Percentiles rank a stretch among this genome's conserved stretches.
These are phyloP conservation scores for Lingula anatina DNA, from an alignment of 2,888 invertebrate species.

Conservation along the genomic window DNA sequence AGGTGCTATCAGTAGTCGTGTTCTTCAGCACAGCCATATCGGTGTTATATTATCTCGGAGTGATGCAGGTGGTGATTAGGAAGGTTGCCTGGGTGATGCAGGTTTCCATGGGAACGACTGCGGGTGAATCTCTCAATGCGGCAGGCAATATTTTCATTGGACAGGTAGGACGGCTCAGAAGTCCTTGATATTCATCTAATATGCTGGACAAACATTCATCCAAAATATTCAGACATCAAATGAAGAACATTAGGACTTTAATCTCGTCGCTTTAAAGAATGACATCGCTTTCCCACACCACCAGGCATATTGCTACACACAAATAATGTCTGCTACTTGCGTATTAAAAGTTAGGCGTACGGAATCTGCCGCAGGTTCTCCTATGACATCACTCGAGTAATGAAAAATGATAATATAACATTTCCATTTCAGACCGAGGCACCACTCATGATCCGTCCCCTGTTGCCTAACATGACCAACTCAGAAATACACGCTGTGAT, in stretches of 20 bases:
- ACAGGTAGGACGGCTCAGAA: conserved; percentile 75
- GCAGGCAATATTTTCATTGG: conserved; percentile 93
- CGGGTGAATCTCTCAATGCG: conserved; percentile 88
- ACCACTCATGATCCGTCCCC: conserved; percentile 81
- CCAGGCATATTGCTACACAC: background rate
- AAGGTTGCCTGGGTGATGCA: conserved; percentile 73
- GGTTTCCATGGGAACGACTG: conserved; percentile 74
- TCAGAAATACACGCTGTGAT: conserved; percentile 91
- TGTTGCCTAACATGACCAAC: conserved; percentile 72
- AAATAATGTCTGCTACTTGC: background rate
- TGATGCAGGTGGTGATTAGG: conserved; percentile 78
- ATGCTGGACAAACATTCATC: no score
- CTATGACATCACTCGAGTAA: background rate
- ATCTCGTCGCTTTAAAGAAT: no score
- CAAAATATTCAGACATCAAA: no score
- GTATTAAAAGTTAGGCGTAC: background rate
- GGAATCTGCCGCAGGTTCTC: background rate
- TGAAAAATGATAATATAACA: background rate
- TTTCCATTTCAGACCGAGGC: conserved; percentile 73
- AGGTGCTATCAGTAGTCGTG: conserved; percentile 79
- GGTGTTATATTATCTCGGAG: conserved; percentile 80
- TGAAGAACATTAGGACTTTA: no score
- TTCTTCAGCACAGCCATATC: conserved; percentile 90
- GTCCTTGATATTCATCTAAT: no score
- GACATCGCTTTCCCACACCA: no score